Conservation (phyloP, 2,888 invertebrate species). For the Psylliodes chrysocephalus region DNA sequence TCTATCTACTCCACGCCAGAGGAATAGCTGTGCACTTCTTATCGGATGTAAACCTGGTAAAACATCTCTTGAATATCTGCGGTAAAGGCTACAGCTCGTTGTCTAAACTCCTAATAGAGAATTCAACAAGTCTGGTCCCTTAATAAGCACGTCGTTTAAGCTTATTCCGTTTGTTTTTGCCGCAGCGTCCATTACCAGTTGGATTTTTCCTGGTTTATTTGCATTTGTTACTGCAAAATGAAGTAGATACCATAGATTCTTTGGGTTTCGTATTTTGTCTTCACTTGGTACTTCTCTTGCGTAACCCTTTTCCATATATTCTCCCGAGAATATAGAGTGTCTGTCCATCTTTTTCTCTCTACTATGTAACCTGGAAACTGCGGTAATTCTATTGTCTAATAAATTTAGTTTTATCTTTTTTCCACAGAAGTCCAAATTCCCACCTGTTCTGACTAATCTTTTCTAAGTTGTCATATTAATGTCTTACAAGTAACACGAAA, state of each 20-base stretch:
- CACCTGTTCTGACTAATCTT: background rate
- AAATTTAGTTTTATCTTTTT: background rate
- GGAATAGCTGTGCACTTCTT: background rate
- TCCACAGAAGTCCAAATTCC: background rate
- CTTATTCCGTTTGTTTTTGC: conserved; percentile 11
- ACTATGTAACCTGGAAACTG: background rate
- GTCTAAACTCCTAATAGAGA: conserved; percentile 16
- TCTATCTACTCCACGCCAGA: conserved; percentile 14
- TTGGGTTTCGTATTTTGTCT: background rate
- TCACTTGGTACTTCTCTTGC: background rate
- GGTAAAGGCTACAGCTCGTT: conserved; percentile 5
- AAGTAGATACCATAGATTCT: background rate
- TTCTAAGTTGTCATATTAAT: background rate
- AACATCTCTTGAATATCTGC: conserved; percentile 17
- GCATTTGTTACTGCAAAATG: background rate
- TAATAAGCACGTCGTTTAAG: conserved; percentile 12
- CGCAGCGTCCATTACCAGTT: conserved; percentile 21
- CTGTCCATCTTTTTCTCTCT: background rate
- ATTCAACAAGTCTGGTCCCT: conserved; percentile 16
- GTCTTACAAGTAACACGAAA: background rate
- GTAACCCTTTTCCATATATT: background rate
- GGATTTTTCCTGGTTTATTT: conserved; percentile 3
- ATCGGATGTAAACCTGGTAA: too few species aligned
- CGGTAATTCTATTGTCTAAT: background rate
- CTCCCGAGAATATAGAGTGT: background rate